A percentile compares a stretch with the other conserved stretches of the same genome.
Evolutionary conservation across 2,113 vertebrate genomes (phyloP).

Genomic region (Camarhynchus parvulus): DNA sequence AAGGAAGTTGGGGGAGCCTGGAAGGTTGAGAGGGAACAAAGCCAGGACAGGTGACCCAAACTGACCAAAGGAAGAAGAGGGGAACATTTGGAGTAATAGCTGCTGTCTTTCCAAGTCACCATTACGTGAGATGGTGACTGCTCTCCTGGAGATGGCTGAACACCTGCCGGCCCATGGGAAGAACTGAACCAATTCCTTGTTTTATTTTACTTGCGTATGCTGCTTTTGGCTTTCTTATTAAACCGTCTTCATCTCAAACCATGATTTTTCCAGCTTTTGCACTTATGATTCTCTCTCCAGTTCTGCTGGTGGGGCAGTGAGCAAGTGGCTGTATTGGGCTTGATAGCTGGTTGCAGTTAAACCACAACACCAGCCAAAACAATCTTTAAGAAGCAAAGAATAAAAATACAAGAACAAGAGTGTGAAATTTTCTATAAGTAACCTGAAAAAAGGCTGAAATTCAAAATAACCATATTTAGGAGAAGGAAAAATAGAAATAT

Average conservation of each 20-base stretch:
- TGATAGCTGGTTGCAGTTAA: neutral
- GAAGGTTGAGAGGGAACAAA: neutral
- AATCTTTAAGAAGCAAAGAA: neutral
- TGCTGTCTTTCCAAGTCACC: neutral
- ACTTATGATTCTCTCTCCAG: neutral
- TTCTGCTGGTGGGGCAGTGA: neutral
- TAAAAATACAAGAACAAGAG: neutral
- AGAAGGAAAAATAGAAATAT: neutral
- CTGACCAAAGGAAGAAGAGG: neutral
- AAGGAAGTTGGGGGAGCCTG: neutral
- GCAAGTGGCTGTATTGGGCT: rapidly evolving
- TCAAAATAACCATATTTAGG: neutral
- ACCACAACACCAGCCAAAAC: neutral
- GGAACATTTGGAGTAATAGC: neutral
- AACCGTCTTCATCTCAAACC: neutral
- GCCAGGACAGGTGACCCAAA: neutral
- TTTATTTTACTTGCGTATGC: neutral
- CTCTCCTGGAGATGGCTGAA: neutral
- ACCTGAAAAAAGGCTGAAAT: neutral
- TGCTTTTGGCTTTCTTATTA: neutral
- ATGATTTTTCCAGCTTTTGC: neutral
- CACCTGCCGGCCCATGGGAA: neutral
- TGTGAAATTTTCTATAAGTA: neutral
- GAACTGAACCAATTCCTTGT: neutral
- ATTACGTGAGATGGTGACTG: too few species aligned